Evolutionary conservation across 1,140 invertebrate species (phyloP), one percentile per base, ranked within the genome.

Genomic region (Thaumetopoea pityocampa): DNA sequence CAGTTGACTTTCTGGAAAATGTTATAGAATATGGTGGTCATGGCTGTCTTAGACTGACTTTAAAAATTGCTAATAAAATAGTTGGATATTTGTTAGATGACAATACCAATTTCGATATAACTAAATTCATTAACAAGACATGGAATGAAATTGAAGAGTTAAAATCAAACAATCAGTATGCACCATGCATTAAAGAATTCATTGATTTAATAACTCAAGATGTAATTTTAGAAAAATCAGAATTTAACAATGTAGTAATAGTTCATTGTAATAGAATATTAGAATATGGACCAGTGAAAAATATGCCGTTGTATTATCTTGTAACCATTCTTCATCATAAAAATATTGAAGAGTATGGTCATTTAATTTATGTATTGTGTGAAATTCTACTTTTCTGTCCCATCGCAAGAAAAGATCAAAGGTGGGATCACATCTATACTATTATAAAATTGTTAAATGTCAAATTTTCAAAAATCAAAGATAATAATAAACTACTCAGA

Each of bases 131-230:
- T n/a, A 57, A 49, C n/a, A 64, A 36, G 46, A 47, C 59, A n/a
- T 80, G 78, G 78, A 67, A 35, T 16, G 73, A 80, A 45, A 71
- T 80, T 27, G 73, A 78, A 45, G 73, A 77, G 20, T 32, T 83
- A 5, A 80, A 74, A 42, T 65, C 76, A 0, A 80, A 70, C 26
- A 70, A 61, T 37, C 66, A 79, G 27, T 83, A 80, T 50, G 18
- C 50, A 12, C 43, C 53, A 18, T 78, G 73, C 47, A 69, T 83
- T 17, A 34, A 74, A 57, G 58, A 72, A 23, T 83, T 80, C 58
- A 32, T 73, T 3, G 43, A 62, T 9, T 14, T 83, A 1, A 46
- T 83, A 10, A 72, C 61, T 6, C 60, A 79, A 19, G 62, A 74
- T 30, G 30, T 11, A 9, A 3, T 82, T 28, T 23, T 80, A 17